phyloP scores from a whole-genome alignment of 1,140 invertebrate species.

The Brevipalpus yothersi region DNA sequence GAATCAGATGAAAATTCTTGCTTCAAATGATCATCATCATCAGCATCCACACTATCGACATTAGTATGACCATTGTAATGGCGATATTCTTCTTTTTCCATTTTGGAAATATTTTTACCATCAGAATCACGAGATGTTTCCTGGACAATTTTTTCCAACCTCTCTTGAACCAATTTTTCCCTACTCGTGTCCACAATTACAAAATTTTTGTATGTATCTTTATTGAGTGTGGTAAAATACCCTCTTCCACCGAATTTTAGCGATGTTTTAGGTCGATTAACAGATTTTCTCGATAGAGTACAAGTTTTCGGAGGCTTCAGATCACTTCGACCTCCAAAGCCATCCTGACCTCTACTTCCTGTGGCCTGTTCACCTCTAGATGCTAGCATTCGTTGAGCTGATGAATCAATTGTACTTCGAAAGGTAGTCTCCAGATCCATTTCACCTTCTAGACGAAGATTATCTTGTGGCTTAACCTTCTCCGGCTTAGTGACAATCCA shows the following conservation, averaged over 20 bases:
- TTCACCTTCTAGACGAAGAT: not conserved
- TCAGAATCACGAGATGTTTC: too few relatives aligned
- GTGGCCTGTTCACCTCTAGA: not conserved
- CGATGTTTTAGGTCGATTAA: not conserved
- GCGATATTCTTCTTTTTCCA: too few relatives aligned
- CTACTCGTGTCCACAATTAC: not conserved
- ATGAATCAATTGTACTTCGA: not conserved
- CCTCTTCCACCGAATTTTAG: not conserved
- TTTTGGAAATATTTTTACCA: too few relatives aligned
- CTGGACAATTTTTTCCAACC: not conserved
- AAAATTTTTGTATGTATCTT: conserved; percentile 2
- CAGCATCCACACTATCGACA: too few relatives aligned
- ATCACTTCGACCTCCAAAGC: not conserved
- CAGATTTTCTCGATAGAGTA: not conserved
- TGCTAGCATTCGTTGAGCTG: not conserved
- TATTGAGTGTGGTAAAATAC: not conserved
- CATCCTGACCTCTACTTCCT: too few relatives aligned
- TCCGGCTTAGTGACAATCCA: not conserved
- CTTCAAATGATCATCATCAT: too few relatives aligned
- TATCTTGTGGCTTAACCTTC: not conserved
- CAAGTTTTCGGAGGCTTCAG: not conserved
- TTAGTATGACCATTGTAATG: too few relatives aligned
- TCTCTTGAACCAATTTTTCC: not conserved
- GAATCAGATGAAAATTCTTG: too few relatives aligned
- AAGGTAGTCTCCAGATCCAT: not conserved